phyloP scores from a whole-genome alignment of 2,113 vertebrate species.

The Ageneiosus marmoratus region DNA sequence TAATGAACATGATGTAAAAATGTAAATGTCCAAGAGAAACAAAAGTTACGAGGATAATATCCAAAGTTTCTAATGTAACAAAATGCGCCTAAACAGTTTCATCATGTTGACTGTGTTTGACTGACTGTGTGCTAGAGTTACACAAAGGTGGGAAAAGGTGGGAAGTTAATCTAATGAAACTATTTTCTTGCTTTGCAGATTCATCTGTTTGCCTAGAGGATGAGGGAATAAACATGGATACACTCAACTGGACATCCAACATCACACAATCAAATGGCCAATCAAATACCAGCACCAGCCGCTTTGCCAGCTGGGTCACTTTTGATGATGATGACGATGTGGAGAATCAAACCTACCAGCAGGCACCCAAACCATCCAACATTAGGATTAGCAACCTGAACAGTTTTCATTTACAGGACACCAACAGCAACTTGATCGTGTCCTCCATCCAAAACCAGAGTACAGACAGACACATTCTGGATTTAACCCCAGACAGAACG shows the following conservation, averaged over 20 bases:
- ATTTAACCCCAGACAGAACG: constrained; percentile 76
- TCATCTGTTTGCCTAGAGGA: constrained; percentile 80
- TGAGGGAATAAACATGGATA: constrained; percentile 84
- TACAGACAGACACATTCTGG: constrained; percentile 72
- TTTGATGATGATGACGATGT: constrained; percentile 89
- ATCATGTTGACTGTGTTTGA: too few species aligned
- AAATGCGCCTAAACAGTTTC: too few species aligned
- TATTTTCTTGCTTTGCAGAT: constrained; percentile 65
- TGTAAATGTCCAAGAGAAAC: too few species aligned
- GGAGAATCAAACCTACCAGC: constrained; percentile 61
- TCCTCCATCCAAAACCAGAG: constrained; percentile 71
- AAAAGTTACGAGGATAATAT: background rate
- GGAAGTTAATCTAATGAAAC: background rate
- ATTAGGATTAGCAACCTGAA: constrained; percentile 60
- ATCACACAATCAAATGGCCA: constrained; percentile 72
- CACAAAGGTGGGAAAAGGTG: too few species aligned
- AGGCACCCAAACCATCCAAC: constrained; percentile 62
- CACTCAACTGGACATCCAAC: constrained; percentile 72
- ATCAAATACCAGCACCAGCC: constrained; percentile 64
- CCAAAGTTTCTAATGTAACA: background rate
- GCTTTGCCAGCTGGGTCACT: constrained; percentile 86
- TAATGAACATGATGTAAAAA: background rate
- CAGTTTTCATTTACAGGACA: constrained; percentile 43
- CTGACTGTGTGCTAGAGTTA: background rate
- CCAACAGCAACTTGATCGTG: constrained; percentile 62